A percentile compares a stretch with the other conserved stretches of the same genome.
Evolutionary conservation across 1,140 invertebrate genomes (phyloP).

Genomic region (Yoshiicerus persimilis): DNA sequence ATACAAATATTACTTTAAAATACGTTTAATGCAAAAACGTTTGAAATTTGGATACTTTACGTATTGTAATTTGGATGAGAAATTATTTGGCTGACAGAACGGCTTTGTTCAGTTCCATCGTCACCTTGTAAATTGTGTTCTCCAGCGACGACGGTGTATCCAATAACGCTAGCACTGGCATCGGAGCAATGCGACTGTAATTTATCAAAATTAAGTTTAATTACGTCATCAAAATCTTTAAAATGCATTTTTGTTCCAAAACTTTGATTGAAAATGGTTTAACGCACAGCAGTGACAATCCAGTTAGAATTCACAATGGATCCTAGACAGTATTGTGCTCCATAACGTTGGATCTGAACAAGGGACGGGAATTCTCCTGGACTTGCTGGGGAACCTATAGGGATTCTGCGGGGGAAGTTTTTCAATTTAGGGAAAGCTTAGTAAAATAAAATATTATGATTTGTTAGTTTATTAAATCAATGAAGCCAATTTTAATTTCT

Average conservation of each 20-base stretch:
- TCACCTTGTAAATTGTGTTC: background rate
- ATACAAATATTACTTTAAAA: too few relatives aligned
- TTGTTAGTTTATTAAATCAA: background rate
- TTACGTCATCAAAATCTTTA: too few relatives aligned
- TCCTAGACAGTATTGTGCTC: conserved; percentile 38
- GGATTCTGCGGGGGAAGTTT: conserved; percentile 36
- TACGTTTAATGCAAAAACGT: too few relatives aligned
- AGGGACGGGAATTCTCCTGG: conserved; percentile 49
- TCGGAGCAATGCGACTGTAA: conserved; percentile 13
- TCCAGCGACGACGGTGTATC: conserved; percentile 35
- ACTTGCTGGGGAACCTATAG: conserved; percentile 46
- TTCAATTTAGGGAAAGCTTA: background rate
- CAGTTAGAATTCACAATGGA: conserved; percentile 39
- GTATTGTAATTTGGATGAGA: conserved; percentile 23
- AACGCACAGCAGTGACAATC: conserved; percentile 35
- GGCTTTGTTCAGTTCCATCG: conserved; percentile 30
- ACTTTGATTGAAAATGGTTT: too few relatives aligned
- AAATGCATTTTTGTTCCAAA: too few relatives aligned
- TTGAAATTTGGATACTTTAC: background rate
- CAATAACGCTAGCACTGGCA: background rate
- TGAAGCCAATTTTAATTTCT: background rate
- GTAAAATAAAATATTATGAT: background rate
- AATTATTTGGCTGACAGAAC: background rate
- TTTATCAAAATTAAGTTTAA: background rate
- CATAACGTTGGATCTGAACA: conserved; percentile 30